Conservation (phyloP, 2,797 vertebrate genomes). For the Neosalanx taihuensis region DNA sequence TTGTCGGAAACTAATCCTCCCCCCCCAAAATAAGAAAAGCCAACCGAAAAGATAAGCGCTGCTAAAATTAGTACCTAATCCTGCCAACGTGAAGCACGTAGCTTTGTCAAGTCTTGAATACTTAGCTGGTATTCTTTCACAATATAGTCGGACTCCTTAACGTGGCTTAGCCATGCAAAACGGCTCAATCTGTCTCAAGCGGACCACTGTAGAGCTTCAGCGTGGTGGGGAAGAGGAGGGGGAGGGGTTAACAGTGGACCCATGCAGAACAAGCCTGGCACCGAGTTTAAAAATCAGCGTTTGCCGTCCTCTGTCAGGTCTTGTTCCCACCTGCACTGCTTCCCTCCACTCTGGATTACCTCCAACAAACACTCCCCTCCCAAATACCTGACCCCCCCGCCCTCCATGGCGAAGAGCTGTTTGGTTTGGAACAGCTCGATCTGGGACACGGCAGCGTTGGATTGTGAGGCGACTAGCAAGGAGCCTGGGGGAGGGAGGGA, state of each 20-base stretch:
- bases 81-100: slow-evolving; percentile 63
- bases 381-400: slow-evolving; percentile 18
- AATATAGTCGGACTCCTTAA: slow-evolving; percentile 61
- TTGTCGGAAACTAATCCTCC: slow-evolving; percentile 70
- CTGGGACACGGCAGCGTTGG: slow-evolving; percentile 44
- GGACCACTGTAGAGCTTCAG: slow-evolving; percentile 26
- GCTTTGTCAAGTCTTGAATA: slow-evolving; percentile 70
- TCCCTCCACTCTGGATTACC: slow-evolving; percentile 45
- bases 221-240: neutral
- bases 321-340: slow-evolving; percentile 46
- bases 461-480: slow-evolving; percentile 29
- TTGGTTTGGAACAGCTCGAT: slow-evolving; percentile 47
- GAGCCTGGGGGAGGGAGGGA: too few species aligned
- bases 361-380: slow-evolving; percentile 48
- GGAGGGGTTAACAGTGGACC: slow-evolving; percentile 43
- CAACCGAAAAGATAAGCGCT: slow-evolving; percentile 61
- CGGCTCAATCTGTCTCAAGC: slow-evolving; percentile 64
- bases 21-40: slow-evolving; percentile 34
- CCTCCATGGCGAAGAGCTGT: slow-evolving; percentile 31
- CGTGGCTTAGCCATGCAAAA: slow-evolving; percentile 60
- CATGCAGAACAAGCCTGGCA: slow-evolving; percentile 39
- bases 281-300: slow-evolving; percentile 27
- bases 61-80: slow-evolving; percentile 69
- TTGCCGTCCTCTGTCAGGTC: slow-evolving; percentile 9
- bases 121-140: slow-evolving; percentile 65